Base-by-base conservation (phyloP, 2,113 vertebrate species). In the Sarotherodon lohbergeri region DNA sequence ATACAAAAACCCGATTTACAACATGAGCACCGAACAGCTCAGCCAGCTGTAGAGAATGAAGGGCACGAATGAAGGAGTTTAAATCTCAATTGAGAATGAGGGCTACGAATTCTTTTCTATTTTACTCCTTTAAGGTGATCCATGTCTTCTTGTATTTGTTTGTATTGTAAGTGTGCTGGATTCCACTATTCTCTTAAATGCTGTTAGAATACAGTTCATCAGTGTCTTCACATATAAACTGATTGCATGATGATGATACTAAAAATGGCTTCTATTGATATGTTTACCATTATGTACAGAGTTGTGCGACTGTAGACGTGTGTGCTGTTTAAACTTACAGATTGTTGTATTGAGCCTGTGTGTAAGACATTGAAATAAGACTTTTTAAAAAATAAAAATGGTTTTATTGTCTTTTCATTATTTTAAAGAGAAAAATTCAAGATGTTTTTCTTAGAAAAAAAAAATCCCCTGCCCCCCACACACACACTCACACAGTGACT, bases 1-100 rank as follows among this genome's bases (percentile, higher is more conserved):
- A 43, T 90, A 86, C 83, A 71, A 88, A 85, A 97, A 97, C 71
- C 95, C 95, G 2, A 94, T 96, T 85, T 96, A 96, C 90, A 94
- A 85, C 86, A 89, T 85, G 61, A 91, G 85, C 85, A 43, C 22
- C 3, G 86, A 93, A 3, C 48, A 55, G 11, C 84, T 90, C 56
- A 80, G 88, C 78, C 73, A 8, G 3, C 29, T 79, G 17, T 96
- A 93, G 84, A 88, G 7, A 11, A 32, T 3, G 3, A 12, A 66
- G 54, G 27, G 22, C 8, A 10, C 3, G 8, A 59, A 32, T 59
- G 57, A 66, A 66, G 61, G 11, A 16, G 4, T 11, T 43, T 11
- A 17, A 68, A 24, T 9, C 9, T 73, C 3, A 24, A 9, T 17
- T 29, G 4, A 41, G 11, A 43, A 43, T 7, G 19, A 79, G 8